phyloP scores from a whole-genome alignment of 2,797 vertebrate species.

The Cercopithecus hamlyni region DNA sequence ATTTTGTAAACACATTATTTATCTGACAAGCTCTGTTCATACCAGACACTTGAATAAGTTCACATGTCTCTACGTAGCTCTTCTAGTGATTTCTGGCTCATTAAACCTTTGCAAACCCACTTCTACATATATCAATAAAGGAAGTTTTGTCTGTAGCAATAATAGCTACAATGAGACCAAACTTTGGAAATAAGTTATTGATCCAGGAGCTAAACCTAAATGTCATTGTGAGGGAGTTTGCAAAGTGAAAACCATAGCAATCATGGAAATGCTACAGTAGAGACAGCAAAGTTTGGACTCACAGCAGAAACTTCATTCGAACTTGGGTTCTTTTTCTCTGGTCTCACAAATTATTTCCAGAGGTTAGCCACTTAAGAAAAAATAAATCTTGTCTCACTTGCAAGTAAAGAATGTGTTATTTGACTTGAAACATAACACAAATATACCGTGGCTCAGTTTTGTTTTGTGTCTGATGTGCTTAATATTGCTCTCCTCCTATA shows the following conservation, averaged over 20 bases:
- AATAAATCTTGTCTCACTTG: constrained; percentile 40
- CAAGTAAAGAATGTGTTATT: constrained; percentile 61
- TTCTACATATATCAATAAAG: background rate
- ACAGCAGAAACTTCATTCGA: background rate
- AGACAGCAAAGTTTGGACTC: background rate
- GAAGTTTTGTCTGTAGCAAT: background rate
- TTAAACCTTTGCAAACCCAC: background rate
- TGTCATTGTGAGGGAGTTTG: background rate
- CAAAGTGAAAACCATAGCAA: background rate
- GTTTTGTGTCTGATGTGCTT: background rate
- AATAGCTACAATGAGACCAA: background rate
- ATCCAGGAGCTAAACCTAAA: background rate
- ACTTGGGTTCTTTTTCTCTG: constrained; percentile 44
- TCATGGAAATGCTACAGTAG: background rate
- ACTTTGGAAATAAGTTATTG: background rate
- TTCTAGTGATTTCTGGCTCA: background rate
- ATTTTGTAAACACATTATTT: constrained; percentile 1
- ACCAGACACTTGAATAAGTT: background rate
- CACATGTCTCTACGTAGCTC: background rate
- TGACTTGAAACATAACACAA: constrained; percentile 54
- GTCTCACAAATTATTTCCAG: constrained; percentile 64
- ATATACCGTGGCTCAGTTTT: background rate
- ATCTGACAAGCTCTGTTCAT: background rate
- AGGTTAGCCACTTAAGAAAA: constrained; percentile 60
- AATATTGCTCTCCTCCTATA: background rate